phyloP scores from a whole-genome alignment of 2,797 vertebrate genomes.

The Thunnus albacares region DNA sequence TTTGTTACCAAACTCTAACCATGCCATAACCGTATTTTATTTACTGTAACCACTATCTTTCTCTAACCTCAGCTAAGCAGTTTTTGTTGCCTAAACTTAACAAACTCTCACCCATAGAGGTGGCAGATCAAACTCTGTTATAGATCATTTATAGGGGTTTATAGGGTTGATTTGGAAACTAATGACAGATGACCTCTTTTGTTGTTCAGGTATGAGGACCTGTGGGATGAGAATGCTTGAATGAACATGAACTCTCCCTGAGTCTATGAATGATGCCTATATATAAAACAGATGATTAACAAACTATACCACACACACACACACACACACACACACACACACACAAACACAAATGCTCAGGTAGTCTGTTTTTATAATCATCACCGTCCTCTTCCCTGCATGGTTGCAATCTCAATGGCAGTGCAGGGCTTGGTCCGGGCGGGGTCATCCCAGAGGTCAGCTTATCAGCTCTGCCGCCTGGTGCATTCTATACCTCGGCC shows the following conservation, averaged over 20 bases:
- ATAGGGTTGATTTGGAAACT: background rate
- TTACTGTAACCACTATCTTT: background rate
- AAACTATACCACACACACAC: conserved; percentile 1
- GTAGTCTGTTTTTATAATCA: conserved; percentile 42
- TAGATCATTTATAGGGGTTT: background rate
- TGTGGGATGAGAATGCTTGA: background rate
- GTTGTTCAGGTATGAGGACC: background rate
- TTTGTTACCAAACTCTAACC: too few relatives aligned
- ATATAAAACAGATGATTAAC: conserved; percentile 4
- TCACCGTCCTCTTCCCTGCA: conserved; percentile 19
- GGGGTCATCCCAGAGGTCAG: conserved; percentile 41
- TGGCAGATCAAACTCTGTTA: background rate
- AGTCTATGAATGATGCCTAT: conserved; percentile 9
- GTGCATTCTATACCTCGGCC: conserved; percentile 55
- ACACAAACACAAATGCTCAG: background rate
- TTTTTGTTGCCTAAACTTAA: background rate
- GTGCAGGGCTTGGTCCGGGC: background rate
- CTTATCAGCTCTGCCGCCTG: conserved; percentile 65
- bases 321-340: background rate
- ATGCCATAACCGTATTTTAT: background rate
- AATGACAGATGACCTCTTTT: background rate
- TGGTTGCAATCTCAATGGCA: conserved; percentile 12
- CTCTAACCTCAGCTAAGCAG: background rate
- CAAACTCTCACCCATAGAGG: background rate
- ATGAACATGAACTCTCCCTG: conserved; percentile 5